Evolutionary conservation across 2,888 invertebrate species (phyloP), one percentile per base, ranked within the genome.

Genomic region (Hydropsyche betteni): DNA sequence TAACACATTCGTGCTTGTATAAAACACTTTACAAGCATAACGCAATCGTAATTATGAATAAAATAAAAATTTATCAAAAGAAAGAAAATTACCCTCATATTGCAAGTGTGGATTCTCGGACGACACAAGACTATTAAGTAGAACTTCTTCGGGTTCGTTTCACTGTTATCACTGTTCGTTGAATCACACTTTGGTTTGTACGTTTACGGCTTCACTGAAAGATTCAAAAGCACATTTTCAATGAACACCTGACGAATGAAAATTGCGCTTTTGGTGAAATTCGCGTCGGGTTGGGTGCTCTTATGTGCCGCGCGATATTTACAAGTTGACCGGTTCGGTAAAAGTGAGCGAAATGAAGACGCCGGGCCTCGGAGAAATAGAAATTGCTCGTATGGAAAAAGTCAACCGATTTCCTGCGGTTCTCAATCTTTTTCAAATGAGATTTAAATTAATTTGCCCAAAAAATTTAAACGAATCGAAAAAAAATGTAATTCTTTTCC

Each of bases 331-430:
- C 72, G 58, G 72, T 72, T 72, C 58, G 72, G 72, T 72, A 72
- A 72, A 72, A 72, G 72, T 72, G 72, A 72, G 72, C 72, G 72
- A 72, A 72, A 55, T 52, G 72, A 24, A 72, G 61, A 72, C 36
- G 58, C 51, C 16, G 58, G 24, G 55, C 38, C n/a, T 69, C 12
- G 44, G 72, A 72, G 72, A 61, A 72, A 72, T 72, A 72, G 72
- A 72, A 72, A 72, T 61, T 72, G 72, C 52, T 14, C 72, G 53
- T 53, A 51, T 70, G 36, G 34, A 53, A 53, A 51, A 51, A 70
- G 52, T 51, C 52, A 52, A 16, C 51, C 52, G 34, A 38, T 6
- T 14, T 14, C 10, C 58, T n/a, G 58, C 12, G 72, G 5, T 58
- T 72, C 58, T 72, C 58, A 72, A 72, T 16, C 50, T 6, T 50